Conservation (phyloP, 2,797 vertebrate genomes). For the Scleropages formosus region DNA sequence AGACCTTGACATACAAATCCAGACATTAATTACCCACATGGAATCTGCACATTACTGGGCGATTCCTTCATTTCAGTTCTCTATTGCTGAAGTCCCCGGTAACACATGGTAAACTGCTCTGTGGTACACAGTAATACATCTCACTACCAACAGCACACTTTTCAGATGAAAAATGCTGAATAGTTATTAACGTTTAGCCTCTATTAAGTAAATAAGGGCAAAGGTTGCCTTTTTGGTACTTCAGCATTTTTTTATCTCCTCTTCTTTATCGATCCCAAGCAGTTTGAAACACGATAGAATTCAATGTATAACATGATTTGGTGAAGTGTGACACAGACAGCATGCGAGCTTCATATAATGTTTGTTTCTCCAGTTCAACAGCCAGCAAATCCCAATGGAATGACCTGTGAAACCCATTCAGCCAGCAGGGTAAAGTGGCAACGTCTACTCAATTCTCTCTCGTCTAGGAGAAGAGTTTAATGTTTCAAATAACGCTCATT, state of each 20-base stretch:
- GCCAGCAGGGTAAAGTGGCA: background rate
- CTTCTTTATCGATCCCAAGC: conserved; percentile 13
- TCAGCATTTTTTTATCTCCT: conserved; percentile 17
- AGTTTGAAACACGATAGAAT: conserved; percentile 17
- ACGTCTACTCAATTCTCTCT: background rate
- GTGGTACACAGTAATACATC: background rate
- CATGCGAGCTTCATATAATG: background rate
- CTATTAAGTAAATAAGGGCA: conserved; percentile 41
- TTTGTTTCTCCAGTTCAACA: background rate
- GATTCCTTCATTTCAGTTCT: conserved; percentile 27
- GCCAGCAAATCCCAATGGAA: background rate
- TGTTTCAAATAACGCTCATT: conserved; percentile 2
- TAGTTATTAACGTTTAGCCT: conserved; percentile 31
- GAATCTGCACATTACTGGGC: conserved; percentile 35
- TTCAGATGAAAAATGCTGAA: conserved; percentile 31
- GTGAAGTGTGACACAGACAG: background rate
- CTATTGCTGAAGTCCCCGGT: background rate
- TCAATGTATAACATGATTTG: conserved; percentile 13
- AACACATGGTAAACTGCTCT: conserved; percentile 35
- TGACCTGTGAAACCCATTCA: background rate
- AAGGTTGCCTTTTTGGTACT: conserved; percentile 36
- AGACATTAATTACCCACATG: conserved; percentile 31
- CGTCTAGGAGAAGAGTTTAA: background rate
- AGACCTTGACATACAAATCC: conserved; percentile 37
- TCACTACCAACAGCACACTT: background rate